phyloP scores from a whole-genome alignment of 2,888 invertebrate genomes.

The Drosophila rubida region DNA sequence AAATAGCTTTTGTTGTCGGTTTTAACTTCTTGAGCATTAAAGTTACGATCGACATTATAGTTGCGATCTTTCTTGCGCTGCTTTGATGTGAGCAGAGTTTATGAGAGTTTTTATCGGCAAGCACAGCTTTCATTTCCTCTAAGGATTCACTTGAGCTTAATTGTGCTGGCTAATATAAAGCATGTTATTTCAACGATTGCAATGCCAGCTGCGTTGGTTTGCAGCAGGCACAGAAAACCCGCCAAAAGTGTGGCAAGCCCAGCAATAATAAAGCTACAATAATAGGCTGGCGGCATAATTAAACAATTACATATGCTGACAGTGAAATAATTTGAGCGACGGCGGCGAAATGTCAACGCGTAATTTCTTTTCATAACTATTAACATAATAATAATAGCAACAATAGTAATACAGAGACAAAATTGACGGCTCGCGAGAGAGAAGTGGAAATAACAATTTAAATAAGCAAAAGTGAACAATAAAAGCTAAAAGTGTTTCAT shows the following conservation, averaged over 20 bases:
- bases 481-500: slow-evolving; percentile 54
- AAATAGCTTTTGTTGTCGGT: too few relatives aligned
- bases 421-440: slow-evolving; percentile 14
- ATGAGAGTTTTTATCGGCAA: not conserved
- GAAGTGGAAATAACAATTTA: slow-evolving; percentile 39
- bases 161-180: not conserved
- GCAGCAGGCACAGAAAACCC: not conserved
- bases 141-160: not conserved
- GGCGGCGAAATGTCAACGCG: slow-evolving; percentile 32
- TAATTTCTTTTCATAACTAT: slow-evolving; percentile 37
- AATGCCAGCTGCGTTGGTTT: not conserved
- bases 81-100: too few relatives aligned
- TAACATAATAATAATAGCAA: slow-evolving; percentile 25
- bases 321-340: slow-evolving; percentile 43
- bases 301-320: slow-evolving; percentile 33
- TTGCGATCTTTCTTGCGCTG: too few relatives aligned
- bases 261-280: not conserved
- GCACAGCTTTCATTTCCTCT: not conserved
- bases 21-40: too few relatives aligned
- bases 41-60: too few relatives aligned
- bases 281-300: not conserved
- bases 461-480: slow-evolving; percentile 58
- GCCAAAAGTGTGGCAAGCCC: not conserved
- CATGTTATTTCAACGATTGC: not conserved
- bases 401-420: not conserved